Base-by-base conservation (phyloP, 2,113 vertebrate species). In the Otolemur garnettii region DNA sequence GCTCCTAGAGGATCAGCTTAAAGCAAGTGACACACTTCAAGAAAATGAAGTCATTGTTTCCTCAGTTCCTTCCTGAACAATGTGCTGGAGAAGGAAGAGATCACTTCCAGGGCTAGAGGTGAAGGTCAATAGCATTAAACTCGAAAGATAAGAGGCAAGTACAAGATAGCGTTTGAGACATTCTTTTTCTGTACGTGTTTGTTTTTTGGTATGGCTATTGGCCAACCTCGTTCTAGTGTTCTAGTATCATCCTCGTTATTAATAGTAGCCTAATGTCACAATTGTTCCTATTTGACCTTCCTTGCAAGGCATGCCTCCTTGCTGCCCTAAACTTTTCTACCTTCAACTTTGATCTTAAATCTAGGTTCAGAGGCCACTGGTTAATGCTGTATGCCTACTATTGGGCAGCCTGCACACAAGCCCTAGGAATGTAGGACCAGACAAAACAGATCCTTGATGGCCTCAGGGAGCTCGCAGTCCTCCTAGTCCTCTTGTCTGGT, bases 31-130 rank as follows among this genome's bases (percentile, higher is more conserved):
- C 26, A 74, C 74, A 64, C 26, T 18, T 2, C 24, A 35, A 64
- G 90, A 96, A 86, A 96, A 96, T 78, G 55, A 62, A 17, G 45
- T 15, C 86, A 85, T 92, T 96, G 96, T 97, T 94, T 66, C 69
- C 79, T 72, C 33, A 15, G 45, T 42, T 78, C 38, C 82, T 95
- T 86, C 84, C 83, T 17, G 87, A 68, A 92, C 72, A 45, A 4
- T 66, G 21, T 35, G 66, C 55, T 38, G 21, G 64, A 84, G 78
- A 59, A 91, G 82, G 85, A 92, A 88, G 62, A 83, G 82, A 45
- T 62, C n/a, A 8, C 69, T 79, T 90, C 72, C 30, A 59, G 60
- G 8, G 69, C 72, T 35, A 4, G 19, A 38, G 64, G 57, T 30
- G 57, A 93, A 68, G 77, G 79, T 59, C 57, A 81, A 13, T 1